Percentiles rank a stretch among this genome's conserved stretches.
These are phyloP conservation scores for Tetanocera ferruginea DNA, from an alignment of 2,888 invertebrate genomes.

Conservation along the genomic window DNA sequence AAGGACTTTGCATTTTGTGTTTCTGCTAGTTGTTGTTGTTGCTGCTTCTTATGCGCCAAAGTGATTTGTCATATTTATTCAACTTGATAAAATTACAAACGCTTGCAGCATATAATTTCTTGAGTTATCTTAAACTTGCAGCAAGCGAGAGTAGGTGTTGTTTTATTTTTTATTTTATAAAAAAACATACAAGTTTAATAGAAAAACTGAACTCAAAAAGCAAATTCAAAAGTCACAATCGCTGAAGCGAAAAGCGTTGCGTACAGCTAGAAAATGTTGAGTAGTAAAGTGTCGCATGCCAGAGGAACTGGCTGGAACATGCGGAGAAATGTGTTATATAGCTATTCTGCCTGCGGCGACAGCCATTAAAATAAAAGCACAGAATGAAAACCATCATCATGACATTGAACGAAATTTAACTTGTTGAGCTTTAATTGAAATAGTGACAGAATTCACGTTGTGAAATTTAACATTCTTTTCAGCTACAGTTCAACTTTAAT, in stretches of 20 bases:
- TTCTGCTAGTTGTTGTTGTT: background rate
- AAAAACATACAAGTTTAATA: background rate
- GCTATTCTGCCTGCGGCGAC: too few species aligned
- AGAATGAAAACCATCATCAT: too few species aligned
- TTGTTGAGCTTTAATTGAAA: background rate
- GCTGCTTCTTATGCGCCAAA: slow-evolving; percentile 52
- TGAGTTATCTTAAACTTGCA: slow-evolving; percentile 38
- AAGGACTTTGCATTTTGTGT: slow-evolving; percentile 13
- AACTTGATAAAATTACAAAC: slow-evolving; percentile 65
- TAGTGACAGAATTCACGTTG: background rate
- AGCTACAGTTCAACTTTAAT: background rate
- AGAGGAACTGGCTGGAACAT: too few species aligned
- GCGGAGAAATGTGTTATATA: too few species aligned
- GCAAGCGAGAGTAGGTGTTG: slow-evolving; percentile 12
- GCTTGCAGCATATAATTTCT: slow-evolving; percentile 42
- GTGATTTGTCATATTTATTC: slow-evolving; percentile 65
- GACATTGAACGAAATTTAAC: background rate
- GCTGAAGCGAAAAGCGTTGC: background rate
- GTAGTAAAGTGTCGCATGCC: too few species aligned
- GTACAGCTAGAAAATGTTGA: too few species aligned
- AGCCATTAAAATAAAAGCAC: too few species aligned
- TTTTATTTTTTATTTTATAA: background rate
- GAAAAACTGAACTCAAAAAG: background rate
- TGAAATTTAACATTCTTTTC: background rate
- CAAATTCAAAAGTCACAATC: background rate